Evolutionary conservation across 2,113 vertebrate genomes (phyloP), one percentile per base, ranked within the genome.

Genomic region (Microcebus tavaratra): DNA sequence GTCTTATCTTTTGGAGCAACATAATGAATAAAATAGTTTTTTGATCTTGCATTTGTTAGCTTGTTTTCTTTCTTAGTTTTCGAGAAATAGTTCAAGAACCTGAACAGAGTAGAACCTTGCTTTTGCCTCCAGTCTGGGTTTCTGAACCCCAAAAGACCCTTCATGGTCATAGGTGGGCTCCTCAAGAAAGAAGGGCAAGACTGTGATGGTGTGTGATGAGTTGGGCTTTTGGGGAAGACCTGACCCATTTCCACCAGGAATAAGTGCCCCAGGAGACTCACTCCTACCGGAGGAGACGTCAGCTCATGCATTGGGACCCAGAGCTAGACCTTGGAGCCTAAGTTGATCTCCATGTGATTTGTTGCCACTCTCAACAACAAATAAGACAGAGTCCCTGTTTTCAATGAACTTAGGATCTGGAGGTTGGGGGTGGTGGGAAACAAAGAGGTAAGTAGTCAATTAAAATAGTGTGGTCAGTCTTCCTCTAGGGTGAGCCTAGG

Each of bases 1-100:
- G 81, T 91, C 97, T 98, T 98, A 98, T 98, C 98, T 97, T 98
- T 98, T 93, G 94, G 88, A 98, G 82, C 31, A 0, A 90, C 97
- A 96, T 91, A 97, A 94, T 13, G 6, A 91, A 81, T 94, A 78
- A 96, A 83, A 97, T 88, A 34, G 94, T 94, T 98, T 97, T 88
- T 88, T 95, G 65, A 76, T 97, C 73, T 94, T 93, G 68, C 39
- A 39, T 89, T 97, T 94, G 36, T 97, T 97, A 95, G 91, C 73
- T 92, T 83, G 10, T 95, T 87, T 96, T 91, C 68, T 97, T 72
- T 90, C 42, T 91, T 84, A 45, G 59, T 75, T 97, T 95, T 95
- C 59, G 31, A 92, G 89, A 94, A 87, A 67, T 2, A 91, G 34
- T 79, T 95, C 53, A 85, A 23, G n/a, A 94, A 88, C 50, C n/a